Conservation (phyloP, 1,140 invertebrate species). For the Ladona fulva region DNA sequence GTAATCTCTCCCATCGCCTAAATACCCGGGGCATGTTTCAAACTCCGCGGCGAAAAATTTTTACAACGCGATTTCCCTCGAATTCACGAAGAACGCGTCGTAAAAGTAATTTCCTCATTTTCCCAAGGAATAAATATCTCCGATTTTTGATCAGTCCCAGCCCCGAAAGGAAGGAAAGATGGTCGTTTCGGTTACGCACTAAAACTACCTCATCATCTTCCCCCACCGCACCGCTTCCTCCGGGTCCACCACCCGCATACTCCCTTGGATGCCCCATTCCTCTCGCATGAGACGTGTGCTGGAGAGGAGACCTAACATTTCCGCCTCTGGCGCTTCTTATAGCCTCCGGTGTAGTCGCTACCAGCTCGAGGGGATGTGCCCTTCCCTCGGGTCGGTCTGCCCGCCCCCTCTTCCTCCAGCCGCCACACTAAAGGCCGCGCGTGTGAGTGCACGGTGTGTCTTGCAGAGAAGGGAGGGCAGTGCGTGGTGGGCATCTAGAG, state of each 20-base stretch:
- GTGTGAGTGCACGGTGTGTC: not conserved
- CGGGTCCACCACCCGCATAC: not conserved
- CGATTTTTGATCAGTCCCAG: too few relatives aligned
- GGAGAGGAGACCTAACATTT: not conserved
- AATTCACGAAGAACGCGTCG: too few relatives aligned
- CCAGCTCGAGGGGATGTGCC: too few relatives aligned
- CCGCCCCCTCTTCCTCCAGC: not conserved
- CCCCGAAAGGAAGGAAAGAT: too few relatives aligned
- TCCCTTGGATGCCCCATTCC: not conserved
- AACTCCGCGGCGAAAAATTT: too few relatives aligned
- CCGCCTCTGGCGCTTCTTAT: not conserved
- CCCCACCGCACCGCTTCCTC: not conserved
- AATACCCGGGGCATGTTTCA: too few relatives aligned
- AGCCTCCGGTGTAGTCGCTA: not conserved
- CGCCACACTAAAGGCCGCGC: too few relatives aligned
- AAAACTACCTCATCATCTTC: not conserved
- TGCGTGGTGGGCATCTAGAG: not conserved
- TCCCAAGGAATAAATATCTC: too few relatives aligned
- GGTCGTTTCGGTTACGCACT: not conserved
- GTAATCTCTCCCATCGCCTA: too few relatives aligned
- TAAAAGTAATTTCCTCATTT: too few relatives aligned
- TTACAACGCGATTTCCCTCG: too few relatives aligned
- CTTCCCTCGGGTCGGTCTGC: not conserved
- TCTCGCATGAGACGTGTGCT: not conserved
- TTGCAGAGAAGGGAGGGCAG: not conserved